Evolutionary conservation across 1,140 invertebrate species (phyloP).

Genomic region (Bradysia coprophila): DNA sequence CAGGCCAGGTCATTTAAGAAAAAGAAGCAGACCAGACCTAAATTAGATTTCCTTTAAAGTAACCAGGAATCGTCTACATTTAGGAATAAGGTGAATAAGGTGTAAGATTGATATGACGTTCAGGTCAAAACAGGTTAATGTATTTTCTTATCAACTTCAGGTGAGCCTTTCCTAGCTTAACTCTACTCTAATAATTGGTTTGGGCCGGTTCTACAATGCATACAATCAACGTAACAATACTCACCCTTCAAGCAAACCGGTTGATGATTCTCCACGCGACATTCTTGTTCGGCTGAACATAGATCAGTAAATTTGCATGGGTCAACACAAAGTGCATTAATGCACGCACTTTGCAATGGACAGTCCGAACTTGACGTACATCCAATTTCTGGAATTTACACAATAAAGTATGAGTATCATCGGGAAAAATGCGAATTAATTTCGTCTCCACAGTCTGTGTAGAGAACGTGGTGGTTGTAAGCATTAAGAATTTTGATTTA

Average conservation of each 20-base stretch:
- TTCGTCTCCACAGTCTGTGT: neutral
- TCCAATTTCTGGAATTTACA: slow-evolving; percentile 32
- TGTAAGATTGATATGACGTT: no score
- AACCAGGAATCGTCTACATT: no score
- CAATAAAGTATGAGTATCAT: neutral
- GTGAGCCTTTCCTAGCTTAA: slow-evolving; percentile 49
- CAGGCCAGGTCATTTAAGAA: no score
- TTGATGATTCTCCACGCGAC: slow-evolving; percentile 56
- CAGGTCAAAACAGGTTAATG: no score
- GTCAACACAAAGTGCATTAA: slow-evolving; percentile 55
- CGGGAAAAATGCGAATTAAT: neutral
- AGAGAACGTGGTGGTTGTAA: neutral
- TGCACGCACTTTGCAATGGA: slow-evolving; percentile 51
- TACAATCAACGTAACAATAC: slow-evolving; percentile 1
- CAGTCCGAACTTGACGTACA: slow-evolving; percentile 53
- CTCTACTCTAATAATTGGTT: slow-evolving; percentile 22
- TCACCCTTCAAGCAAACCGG: slow-evolving; percentile 59
- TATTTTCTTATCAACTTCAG: no score
- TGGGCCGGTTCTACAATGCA: neutral
- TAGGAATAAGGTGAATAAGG: no score
- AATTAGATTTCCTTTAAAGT: no score
- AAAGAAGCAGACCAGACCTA: no score
- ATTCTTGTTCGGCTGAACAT: slow-evolving; percentile 34
- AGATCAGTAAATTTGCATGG: slow-evolving; percentile 37
- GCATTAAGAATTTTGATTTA: no score